phyloP scores from a whole-genome alignment of 2,888 invertebrate species.

The Petrolisthes manimaculis region DNA sequence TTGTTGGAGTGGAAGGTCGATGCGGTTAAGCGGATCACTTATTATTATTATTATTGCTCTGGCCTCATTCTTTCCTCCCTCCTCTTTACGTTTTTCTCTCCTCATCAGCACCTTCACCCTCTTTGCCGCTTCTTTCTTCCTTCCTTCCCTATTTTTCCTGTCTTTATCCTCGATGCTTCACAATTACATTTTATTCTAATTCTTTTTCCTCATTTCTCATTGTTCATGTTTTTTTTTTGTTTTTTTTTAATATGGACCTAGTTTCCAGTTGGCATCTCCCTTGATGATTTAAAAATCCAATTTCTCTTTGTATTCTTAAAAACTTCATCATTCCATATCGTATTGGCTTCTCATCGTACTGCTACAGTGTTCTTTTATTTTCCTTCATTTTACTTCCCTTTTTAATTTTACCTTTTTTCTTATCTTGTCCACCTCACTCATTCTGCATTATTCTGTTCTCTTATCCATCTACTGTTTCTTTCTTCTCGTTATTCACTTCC shows the following conservation, averaged over 20 bases:
- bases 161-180: background rate
- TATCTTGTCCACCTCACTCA: background rate
- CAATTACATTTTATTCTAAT: background rate
- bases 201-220: background rate
- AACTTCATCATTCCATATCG: background rate
- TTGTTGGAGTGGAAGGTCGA: background rate
- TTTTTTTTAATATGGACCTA: background rate
- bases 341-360: background rate
- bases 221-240: slow-evolving; percentile 1
- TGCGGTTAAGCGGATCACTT: background rate
- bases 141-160: background rate
- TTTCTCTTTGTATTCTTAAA: background rate
- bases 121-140: background rate
- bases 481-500: background rate
- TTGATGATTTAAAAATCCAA: background rate
- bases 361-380: background rate
- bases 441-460: background rate
- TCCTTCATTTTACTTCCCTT: background rate
- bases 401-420: background rate
- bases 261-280: too few relatives aligned
- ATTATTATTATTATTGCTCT: background rate
- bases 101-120: background rate
- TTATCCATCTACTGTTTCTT: background rate
- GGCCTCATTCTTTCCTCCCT: background rate
- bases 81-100: background rate